A percentile compares a stretch with the other conserved stretches of the same genome.
Evolutionary conservation across 2,797 vertebrate genomes (phyloP).

Genomic region (Catamblyrhynchus diadema): DNA sequence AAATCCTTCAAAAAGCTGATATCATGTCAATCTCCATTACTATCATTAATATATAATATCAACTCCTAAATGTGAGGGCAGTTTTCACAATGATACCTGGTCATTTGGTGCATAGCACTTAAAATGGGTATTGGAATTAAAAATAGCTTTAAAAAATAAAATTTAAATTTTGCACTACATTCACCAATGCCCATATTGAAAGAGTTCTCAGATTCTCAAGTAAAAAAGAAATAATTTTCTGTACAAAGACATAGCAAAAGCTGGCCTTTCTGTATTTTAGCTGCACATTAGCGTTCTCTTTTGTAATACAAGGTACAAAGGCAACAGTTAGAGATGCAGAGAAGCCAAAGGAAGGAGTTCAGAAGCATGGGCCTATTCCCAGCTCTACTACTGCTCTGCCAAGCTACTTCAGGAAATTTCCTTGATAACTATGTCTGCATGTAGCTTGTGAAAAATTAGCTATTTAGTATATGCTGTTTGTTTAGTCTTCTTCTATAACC

Average conservation of each 20-base stretch:
- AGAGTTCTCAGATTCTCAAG: background rate
- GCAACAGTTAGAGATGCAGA: background rate
- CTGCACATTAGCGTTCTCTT: background rate
- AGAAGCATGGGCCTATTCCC: background rate
- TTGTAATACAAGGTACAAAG: background rate
- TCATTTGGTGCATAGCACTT: background rate
- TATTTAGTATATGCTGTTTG: background rate
- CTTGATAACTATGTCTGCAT: background rate
- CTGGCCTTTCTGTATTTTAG: background rate
- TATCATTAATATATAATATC: background rate
- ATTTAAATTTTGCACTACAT: background rate
- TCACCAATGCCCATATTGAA: background rate
- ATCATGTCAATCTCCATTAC: background rate
- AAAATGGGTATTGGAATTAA: background rate
- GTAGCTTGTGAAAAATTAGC: background rate
- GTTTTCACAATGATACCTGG: background rate
- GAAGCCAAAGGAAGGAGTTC: background rate
- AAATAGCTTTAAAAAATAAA: background rate
- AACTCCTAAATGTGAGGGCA: background rate
- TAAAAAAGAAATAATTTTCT: background rate
- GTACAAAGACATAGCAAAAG: background rate
- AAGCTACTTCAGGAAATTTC: background rate
- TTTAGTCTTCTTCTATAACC: background rate
- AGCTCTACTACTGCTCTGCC: background rate
- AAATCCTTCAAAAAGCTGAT: background rate